Conservation (phyloP, 1,140 invertebrate species). For the Megalonaias nervosa region DNA sequence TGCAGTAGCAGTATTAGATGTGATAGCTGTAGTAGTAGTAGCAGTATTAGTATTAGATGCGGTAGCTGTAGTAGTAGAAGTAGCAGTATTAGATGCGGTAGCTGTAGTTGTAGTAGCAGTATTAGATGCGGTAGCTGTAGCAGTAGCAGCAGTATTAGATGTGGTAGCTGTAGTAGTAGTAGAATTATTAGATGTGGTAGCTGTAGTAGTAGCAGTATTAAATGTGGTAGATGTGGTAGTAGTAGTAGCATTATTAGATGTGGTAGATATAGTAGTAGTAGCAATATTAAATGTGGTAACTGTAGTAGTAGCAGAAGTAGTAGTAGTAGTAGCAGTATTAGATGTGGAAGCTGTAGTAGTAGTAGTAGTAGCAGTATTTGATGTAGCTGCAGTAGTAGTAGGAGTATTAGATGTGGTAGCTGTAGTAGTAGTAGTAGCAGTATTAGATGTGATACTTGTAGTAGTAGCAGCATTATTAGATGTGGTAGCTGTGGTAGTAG, state of each 20-base stretch:
- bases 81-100: no score
- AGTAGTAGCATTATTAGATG: no score
- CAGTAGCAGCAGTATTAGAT: background rate
- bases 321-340: constrained; percentile 2
- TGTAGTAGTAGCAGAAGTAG: background rate
- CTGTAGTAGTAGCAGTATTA: constrained; percentile 1
- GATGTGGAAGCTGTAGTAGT: background rate
- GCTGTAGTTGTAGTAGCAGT: no score
- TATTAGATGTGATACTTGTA: background rate
- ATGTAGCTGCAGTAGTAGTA: constrained; percentile 1
- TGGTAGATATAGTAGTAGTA: no score
- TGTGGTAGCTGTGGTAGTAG: background rate
- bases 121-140: no score
- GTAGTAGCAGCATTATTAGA: background rate
- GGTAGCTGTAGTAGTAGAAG: no score
- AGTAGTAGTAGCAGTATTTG: constrained; percentile 1
- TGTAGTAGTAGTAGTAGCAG: constrained; percentile 2
- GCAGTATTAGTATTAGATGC: no score
- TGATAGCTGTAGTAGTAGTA: no score
- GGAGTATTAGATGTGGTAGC: background rate
- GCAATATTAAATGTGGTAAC: no score
- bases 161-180: constrained; percentile 2
- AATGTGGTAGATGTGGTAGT: no score
- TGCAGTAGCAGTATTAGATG: no score
- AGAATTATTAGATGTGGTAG: background rate